These are phyloP conservation scores for Apotomis turbidana DNA, from an alignment of 2,888 invertebrate species.

Conservation along the genomic window DNA sequence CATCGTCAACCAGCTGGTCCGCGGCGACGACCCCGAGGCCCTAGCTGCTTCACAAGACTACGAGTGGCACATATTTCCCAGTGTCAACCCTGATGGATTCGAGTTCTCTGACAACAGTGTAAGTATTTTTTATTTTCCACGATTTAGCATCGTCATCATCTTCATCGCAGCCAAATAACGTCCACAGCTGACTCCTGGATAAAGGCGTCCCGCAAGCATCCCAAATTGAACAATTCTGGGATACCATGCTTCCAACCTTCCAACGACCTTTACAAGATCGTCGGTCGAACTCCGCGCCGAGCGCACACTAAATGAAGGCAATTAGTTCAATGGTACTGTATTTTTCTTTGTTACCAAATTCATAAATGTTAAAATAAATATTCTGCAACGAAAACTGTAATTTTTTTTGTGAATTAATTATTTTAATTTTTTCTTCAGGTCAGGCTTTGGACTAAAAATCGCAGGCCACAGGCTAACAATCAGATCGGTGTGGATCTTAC, in stretches of 20 bases:
- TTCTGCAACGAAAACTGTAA: neutral
- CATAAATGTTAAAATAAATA: no score
- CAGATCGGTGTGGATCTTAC: conserved; percentile 86
- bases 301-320: no score
- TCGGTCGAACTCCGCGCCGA: no score
- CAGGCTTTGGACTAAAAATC: conserved; percentile 87
- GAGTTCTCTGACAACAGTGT: conserved; percentile 86
- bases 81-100: conserved; percentile 91
- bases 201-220: no score
- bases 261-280: no score
- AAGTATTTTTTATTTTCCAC: conserved; percentile 45
- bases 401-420: neutral
- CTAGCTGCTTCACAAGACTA: conserved; percentile 78
- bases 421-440: conserved; percentile 61
- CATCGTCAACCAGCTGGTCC: conserved; percentile 84
- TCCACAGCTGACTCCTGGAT: no score
- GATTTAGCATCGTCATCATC: no score
- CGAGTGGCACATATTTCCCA: conserved; percentile 90
- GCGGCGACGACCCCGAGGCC: conserved; percentile 77
- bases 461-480: conserved; percentile 65
- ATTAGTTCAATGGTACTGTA: no score
- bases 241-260: no score
- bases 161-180: no score
- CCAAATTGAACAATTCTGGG: no score
- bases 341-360: no score